Base-by-base conservation (phyloP, 2,113 vertebrate species). In the Paedocypris sp. region DNA sequence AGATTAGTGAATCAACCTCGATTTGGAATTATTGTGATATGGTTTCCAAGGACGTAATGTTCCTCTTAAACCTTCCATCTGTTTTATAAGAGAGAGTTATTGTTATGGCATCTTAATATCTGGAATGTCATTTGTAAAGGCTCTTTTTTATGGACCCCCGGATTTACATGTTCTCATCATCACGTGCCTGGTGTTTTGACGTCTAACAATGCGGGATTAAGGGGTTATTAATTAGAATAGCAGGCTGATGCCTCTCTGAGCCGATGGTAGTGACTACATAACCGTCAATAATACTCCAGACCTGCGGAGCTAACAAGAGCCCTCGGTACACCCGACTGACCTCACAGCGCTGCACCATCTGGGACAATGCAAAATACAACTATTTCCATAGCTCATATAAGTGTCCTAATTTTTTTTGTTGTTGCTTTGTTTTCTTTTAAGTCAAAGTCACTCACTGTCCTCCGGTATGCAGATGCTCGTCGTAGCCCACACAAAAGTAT, bases 161-260 rank as follows among this genome's bases (percentile, higher is more conserved):
- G 38, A 19, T 63, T 51, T 43, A 13, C 29, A 54, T 13, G 39
- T 52, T 42, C 52, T 50, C 43, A 56, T 61, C 19, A 61, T 32
- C 53, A 57, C 67, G 60, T 73, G 36, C 50, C 58, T 70, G 71
- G 43, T 69, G 72, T 66, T 64, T 52, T 79, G 77, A 77, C 78
- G 72, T 75, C 67, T 68, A 72, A 76, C 75, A 75, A 78, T 74
- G 77, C 64, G 61, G 80, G 80, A 81, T 86, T 85, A 77, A 79
- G 82, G 77, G 74, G 81, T 82, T 86, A 88, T 87, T 88, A 85
- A 86, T 82, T 87, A 85, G 78, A 83, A 67, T 72, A 72, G 72
- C 78, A 82, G 71, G 74, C 79, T 79, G 73, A 77, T 83, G 84
- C 79, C 82, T 79, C 85, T 78, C 79, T 76, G 79, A 80, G 76